Evolutionary conservation across 2,113 vertebrate species (phyloP).

Genomic region (Oxyura jamaicensis): DNA sequence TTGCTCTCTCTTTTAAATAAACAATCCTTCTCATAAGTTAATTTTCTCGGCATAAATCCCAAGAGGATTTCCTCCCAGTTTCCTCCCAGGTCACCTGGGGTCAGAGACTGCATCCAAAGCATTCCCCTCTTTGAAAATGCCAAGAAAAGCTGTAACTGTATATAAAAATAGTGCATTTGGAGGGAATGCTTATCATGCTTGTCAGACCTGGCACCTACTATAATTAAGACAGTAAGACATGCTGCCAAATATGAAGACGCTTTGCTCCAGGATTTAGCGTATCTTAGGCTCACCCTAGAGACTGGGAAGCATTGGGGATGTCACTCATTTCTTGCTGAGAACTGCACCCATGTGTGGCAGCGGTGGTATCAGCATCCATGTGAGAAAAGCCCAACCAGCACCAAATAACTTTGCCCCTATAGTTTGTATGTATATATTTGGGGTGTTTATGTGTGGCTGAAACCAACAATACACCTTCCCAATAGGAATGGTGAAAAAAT

Average conservation of each 20-base stretch:
- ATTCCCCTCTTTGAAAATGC: not conserved
- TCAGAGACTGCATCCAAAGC: not conserved
- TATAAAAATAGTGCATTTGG: not conserved
- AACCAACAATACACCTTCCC: not conserved
- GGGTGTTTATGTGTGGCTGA: not conserved
- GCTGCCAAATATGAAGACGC: not conserved
- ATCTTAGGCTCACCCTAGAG: not conserved
- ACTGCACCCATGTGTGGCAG: fast-evolving
- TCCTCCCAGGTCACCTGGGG: not conserved
- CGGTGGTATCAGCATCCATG: fast-evolving
- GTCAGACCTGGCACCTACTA: not conserved
- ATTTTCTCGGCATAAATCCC: not conserved
- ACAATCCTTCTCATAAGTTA: not conserved
- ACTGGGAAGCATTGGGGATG: not conserved
- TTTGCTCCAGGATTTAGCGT: not conserved
- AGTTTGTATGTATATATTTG: fast-evolving
- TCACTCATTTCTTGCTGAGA: not conserved
- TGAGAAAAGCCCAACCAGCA: not conserved
- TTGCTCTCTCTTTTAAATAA: not conserved
- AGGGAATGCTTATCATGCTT: not conserved
- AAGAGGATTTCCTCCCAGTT: not conserved
- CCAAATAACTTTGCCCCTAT: not conserved
- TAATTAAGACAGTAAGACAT: fast-evolving
- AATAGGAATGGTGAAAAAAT: not conserved
- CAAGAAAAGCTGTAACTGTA: not conserved